These are phyloP conservation scores for Sula dactylatra DNA, from an alignment of 2,113 vertebrate genomes.

Conservation along the genomic window DNA sequence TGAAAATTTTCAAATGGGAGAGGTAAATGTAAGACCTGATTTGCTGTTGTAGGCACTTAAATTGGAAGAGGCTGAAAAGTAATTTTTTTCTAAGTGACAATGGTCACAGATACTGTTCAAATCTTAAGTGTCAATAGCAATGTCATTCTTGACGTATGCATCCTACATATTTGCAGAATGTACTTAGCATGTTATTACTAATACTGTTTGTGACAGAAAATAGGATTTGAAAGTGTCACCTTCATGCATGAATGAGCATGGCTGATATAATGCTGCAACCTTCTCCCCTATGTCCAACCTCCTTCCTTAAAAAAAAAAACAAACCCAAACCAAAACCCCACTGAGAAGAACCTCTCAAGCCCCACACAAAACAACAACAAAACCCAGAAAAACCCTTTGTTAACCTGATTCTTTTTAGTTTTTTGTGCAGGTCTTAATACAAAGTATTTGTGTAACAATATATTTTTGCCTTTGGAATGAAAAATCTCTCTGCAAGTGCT, in stretches of 20 bases:
- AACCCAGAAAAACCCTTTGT: not conserved
- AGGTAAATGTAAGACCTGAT: not conserved
- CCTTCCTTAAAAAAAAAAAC: not conserved
- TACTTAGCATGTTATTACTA: not conserved
- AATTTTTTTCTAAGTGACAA: not conserved
- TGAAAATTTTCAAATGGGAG: not conserved
- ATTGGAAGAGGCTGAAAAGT: not conserved
- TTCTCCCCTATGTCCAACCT: not conserved
- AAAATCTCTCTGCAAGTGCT: not conserved
- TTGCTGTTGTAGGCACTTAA: not conserved
- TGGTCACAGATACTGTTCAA: not conserved
- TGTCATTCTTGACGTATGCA: not conserved
- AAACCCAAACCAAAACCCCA: not conserved
- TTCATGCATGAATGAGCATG: not conserved
- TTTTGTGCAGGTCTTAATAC: not conserved
- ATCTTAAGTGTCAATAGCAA: not conserved
- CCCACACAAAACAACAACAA: not conserved
- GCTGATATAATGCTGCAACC: not conserved
- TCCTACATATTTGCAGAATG: not conserved
- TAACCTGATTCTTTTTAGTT: not conserved
- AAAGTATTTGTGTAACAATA: not conserved
- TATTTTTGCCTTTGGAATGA: not conserved
- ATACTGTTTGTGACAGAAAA: not conserved
- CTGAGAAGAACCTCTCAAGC: not conserved
- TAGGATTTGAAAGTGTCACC: not conserved